Conservation (phyloP, 1,140 invertebrate species). For the Tachypleus tridentatus region DNA sequence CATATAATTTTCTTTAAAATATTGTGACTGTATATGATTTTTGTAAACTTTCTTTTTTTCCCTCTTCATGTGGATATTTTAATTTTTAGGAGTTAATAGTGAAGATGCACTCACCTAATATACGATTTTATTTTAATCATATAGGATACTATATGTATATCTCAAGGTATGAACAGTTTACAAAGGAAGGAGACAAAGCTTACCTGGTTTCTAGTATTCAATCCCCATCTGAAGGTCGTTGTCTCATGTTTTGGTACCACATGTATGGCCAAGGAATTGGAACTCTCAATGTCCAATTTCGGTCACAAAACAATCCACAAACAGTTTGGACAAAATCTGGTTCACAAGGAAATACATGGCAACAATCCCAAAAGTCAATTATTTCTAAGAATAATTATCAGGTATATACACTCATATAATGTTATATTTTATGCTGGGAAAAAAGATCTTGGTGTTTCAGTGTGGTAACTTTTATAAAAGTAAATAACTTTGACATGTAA, state of each 20-base stretch:
- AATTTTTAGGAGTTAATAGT: neutral
- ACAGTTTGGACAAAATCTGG: constrained; percentile 13
- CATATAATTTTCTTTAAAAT: too few species aligned
- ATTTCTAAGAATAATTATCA: too few species aligned
- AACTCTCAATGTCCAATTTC: constrained; percentile 16
- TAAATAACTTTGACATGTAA: too few species aligned
- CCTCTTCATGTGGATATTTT: neutral
- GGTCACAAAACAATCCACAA: constrained; percentile 1
- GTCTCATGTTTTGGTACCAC: constrained; percentile 25
- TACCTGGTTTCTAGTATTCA: neutral
- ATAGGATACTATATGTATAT: constrained; percentile 19
- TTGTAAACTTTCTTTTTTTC: too few species aligned
- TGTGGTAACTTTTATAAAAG: too few species aligned
- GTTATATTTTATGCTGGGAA: too few species aligned
- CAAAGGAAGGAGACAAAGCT: neutral
- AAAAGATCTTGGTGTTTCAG: too few species aligned
- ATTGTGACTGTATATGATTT: too few species aligned
- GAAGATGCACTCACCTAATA: constrained; percentile 7
- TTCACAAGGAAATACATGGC: constrained; percentile 17
- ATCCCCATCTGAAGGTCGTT: neutral
- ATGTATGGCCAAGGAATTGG: constrained; percentile 24
- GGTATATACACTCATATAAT: too few species aligned
- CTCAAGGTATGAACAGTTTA: neutral
- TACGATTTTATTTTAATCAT: constrained; percentile 3
- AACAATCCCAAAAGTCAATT: neutral